Conservation (phyloP, 2,888 invertebrate species). For the Spisula subtruncata region DNA sequence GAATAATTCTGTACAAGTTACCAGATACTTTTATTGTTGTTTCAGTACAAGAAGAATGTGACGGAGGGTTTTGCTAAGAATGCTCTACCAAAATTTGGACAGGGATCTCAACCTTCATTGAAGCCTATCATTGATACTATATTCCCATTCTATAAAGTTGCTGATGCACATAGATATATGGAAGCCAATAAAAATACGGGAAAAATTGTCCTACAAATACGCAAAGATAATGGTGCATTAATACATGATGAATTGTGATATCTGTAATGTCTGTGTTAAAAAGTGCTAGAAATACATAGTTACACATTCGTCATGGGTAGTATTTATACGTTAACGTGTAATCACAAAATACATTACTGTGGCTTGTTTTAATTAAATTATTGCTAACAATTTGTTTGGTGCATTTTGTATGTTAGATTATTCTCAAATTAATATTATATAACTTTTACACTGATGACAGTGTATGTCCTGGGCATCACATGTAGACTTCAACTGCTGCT, state of each 20-base stretch:
- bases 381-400: no score
- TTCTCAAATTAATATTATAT: no score
- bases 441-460: no score
- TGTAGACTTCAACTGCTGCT: no score
- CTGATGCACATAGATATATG: constrained; percentile 85
- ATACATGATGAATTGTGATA: constrained; percentile 69
- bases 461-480: no score
- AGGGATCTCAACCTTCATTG: constrained; percentile 74
- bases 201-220: constrained; percentile 84
- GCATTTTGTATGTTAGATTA: no score
- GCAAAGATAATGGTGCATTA: constrained; percentile 72
- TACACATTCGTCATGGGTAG: no score
- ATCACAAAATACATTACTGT: no score
- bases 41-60: constrained; percentile 86
- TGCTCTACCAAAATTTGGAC: constrained; percentile 80
- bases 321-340: no score
- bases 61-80: constrained; percentile 80
- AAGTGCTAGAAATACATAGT: no score
- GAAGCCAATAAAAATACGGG: constrained; percentile 86
- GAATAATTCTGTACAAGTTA: no score
- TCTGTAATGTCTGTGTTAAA: not conserved
- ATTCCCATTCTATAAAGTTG: constrained; percentile 82
- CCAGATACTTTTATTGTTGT: constrained; percentile 8
- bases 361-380: no score
- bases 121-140: constrained; percentile 83